Base-by-base conservation (phyloP, 2,888 invertebrate species). In the Drosophila rellima region DNA sequence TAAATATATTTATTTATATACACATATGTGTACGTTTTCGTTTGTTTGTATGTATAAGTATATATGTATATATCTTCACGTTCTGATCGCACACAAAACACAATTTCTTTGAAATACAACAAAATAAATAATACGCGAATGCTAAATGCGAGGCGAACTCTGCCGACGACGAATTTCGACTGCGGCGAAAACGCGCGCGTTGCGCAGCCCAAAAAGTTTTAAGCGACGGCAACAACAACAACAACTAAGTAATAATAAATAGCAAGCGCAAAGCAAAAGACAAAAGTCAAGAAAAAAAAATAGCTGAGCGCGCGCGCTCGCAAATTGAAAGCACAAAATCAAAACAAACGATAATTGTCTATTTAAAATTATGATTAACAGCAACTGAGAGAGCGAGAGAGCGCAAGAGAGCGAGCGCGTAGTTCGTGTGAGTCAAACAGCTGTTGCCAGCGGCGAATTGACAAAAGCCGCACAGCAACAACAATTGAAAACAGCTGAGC, bases 281-380 rank as follows among this genome's bases (percentile, higher is more conserved):
- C 60, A 70, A 72, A 73, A 68, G 60, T 44, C 6, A n/a, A n/a
- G 39, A 52, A 39, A 68, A 62, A 39, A 61, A 71, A 50, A 75
- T 62, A 35, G 26, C 48, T 65, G 68, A 88, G 78, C 70, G 76
- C 76, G 69, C 86, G 65, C 88, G 74, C 88, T 78, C 82, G 62
- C 75, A 79, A 82, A 83, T 73, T 83, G 84, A 81, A 85, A 79
- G 83, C 81, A 68, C 78, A 83, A 77, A 78, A 81, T 80, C 83
- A 80, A 82, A 89, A 83, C 74, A 88, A 84, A 89, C 80, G 82
- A 85, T 87, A 81, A 90, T 84, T 81, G 88, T 84, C 84, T 82
- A 84, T 88, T 88, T 86, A 84, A 84, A 89, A 82, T 81, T 84
- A 86, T 90, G 89, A 89, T 82, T 86, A 86, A 89, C 37, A 42